Evolutionary conservation across 2,113 vertebrate genomes (phyloP), one percentile per base, ranked within the genome.

Genomic region (Callocephalon fimbriatum): DNA sequence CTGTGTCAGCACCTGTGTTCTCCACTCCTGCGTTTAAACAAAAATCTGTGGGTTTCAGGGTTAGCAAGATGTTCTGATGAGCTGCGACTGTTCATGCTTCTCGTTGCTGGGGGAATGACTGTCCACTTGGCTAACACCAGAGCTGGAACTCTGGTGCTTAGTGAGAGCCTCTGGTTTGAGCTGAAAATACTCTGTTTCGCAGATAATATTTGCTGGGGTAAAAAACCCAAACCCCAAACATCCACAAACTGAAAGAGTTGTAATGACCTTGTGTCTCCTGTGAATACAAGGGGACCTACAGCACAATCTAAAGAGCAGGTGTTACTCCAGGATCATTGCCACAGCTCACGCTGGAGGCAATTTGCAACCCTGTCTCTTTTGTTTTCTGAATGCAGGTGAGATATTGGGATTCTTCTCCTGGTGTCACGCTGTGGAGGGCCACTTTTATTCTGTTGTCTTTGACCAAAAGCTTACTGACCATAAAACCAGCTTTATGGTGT

Each of bases 291-390:
- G 38, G 19, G 19, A 56, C 45, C 14, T 79, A 44, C 35, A 51
- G 21, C 27, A n/a, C 2, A 5, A 10, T 42, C 19, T 17, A 3
- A 27, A 67, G 59, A 94, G 37, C 21, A 25, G n/a, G 9, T 53
- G 32, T 67, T 53, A 20, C 9, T 74, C 3, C 10, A 15, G 58
- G 37, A 56, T 56, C 6, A 10, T 20, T n/a, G 21, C 37, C 42
- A 2, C 32, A 53, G 23, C 48, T 82, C 6, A 1, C 0, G 0
- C 38, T 77, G 1, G 70, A 62, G 27, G 12, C 20, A 29, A 5
- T 86, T 88, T 72, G 63, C 22, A n/a, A 48, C 27, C 48, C 5
- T 14, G 1, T n/a, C 29, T 15, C 12, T 56, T 65, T 25, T 27
- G 4, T 74, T 86, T 71, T 15, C 12, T 63, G 29, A 63, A 15